Conservation (phyloP, 2,113 vertebrate species). For the Nannobrachium achirus region DNA sequence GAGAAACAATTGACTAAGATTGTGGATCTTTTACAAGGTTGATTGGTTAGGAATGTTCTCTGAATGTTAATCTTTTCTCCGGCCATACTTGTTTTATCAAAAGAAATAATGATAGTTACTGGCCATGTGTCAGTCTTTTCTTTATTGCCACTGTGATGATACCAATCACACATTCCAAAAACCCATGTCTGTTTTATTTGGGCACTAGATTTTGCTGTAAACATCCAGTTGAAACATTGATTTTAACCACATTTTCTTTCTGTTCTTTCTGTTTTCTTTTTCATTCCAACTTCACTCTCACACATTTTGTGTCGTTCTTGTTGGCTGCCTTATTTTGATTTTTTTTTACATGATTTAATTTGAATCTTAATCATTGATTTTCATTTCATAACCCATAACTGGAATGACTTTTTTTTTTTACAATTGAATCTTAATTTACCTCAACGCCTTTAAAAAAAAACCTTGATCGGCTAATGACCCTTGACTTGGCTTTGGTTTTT, state of each 20-base stretch:
- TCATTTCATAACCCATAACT: constrained; percentile 32
- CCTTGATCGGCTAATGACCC: constrained; percentile 20
- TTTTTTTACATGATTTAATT: constrained; percentile 44
- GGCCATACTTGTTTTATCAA: no score
- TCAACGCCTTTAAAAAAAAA: constrained; percentile 9
- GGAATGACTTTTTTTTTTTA: constrained; percentile 47
- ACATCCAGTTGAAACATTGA: constrained; percentile 35
- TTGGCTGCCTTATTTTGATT: constrained; percentile 61
- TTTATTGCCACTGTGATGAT: neutral
- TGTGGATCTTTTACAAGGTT: neutral
- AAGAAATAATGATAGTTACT: neutral
- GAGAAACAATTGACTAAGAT: neutral
- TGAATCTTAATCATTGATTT: constrained; percentile 30
- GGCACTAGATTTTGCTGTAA: constrained; percentile 42
- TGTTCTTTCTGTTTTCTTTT: constrained; percentile 72
- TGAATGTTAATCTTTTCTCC: no score
- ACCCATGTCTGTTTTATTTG: constrained; percentile 57
- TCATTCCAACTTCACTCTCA: constrained; percentile 63
- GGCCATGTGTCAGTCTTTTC: neutral
- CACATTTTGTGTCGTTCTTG: constrained; percentile 47
- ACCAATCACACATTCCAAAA: constrained; percentile 42
- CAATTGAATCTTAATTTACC: constrained; percentile 21
- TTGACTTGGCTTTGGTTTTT: constrained; percentile 36
- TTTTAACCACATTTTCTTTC: constrained; percentile 67
- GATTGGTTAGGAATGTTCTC: neutral